These are phyloP conservation scores for Hemitrygon akajei DNA, from an alignment of 2,797 vertebrate genomes.

Conservation along the genomic window DNA sequence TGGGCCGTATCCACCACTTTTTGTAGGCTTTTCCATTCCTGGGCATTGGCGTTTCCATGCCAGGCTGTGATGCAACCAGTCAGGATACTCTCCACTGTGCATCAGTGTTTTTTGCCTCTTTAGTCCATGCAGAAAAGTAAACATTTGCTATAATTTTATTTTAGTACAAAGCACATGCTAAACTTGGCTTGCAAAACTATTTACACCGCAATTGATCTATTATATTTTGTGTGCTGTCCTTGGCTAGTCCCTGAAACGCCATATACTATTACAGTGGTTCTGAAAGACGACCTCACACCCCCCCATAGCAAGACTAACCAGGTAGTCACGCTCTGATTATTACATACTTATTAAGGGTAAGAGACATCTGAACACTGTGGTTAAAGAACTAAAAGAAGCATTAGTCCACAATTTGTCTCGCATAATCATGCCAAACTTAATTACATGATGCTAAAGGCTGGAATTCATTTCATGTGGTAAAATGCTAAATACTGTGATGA, in stretches of 20 bases:
- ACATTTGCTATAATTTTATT: background rate
- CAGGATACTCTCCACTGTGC: too few relatives aligned
- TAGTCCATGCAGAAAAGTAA: background rate
- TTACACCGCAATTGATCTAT: background rate
- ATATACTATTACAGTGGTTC: slow-evolving; percentile 22
- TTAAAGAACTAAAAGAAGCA: slow-evolving; percentile 35
- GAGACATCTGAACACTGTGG: slow-evolving; percentile 36
- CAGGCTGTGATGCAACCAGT: too few relatives aligned
- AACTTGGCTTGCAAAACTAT: background rate
- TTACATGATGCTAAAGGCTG: slow-evolving; percentile 33
- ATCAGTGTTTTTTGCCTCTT: too few relatives aligned
- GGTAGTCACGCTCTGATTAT: slow-evolving; percentile 36
- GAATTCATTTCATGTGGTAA: slow-evolving; percentile 38
- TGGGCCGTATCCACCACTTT: too few relatives aligned
- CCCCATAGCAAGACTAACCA: slow-evolving; percentile 33
- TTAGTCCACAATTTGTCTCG: slow-evolving; percentile 36
- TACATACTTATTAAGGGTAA: slow-evolving; percentile 34
- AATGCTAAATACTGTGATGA: slow-evolving; percentile 33
- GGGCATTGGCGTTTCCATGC: too few relatives aligned
- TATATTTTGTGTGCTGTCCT: background rate
- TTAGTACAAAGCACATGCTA: background rate
- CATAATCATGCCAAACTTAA: slow-evolving; percentile 37
- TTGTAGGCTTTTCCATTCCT: too few relatives aligned
- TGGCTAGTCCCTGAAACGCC: slow-evolving; percentile 16
- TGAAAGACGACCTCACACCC: slow-evolving; percentile 25